Evolutionary conservation across 2,888 invertebrate species (phyloP).

Genomic region (Pseudoips prasinana): DNA sequence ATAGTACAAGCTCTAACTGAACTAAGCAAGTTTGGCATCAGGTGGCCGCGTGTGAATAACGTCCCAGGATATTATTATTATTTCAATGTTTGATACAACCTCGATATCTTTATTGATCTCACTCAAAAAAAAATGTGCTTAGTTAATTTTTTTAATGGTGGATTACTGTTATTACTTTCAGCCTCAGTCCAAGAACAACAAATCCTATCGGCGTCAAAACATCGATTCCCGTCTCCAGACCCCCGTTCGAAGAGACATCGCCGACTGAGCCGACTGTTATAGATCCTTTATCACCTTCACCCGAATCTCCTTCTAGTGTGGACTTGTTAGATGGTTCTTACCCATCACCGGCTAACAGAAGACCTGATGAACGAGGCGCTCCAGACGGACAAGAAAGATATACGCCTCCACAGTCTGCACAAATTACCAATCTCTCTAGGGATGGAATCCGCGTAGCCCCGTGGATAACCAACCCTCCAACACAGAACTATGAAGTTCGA

Average conservation of each 20-base stretch:
- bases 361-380: constrained; percentile 65
- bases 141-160: too few species aligned
- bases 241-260: constrained; percentile 49
- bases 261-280: constrained; percentile 38
- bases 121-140: too few species aligned
- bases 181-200: constrained; percentile 45
- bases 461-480: constrained; percentile 67
- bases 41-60: too few species aligned
- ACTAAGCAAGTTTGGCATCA: too few species aligned
- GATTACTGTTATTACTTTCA: too few species aligned
- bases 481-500: constrained; percentile 58
- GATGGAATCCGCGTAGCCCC: constrained; percentile 66
- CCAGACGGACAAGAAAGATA: constrained; percentile 74
- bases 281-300: constrained; percentile 50
- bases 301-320: constrained; percentile 53
- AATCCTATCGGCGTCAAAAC: constrained; percentile 50
- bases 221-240: constrained; percentile 36
- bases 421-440: constrained; percentile 38
- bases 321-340: constrained; percentile 45
- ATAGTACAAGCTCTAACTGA: too few species aligned
- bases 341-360: constrained; percentile 36
- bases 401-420: constrained; percentile 61
- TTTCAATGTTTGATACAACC: too few species aligned
- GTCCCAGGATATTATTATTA: too few species aligned
- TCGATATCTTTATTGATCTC: too few species aligned